Base-by-base conservation (phyloP, 53 echinoderm and acorn worm species). In the Patiria pectinifera region DNA sequence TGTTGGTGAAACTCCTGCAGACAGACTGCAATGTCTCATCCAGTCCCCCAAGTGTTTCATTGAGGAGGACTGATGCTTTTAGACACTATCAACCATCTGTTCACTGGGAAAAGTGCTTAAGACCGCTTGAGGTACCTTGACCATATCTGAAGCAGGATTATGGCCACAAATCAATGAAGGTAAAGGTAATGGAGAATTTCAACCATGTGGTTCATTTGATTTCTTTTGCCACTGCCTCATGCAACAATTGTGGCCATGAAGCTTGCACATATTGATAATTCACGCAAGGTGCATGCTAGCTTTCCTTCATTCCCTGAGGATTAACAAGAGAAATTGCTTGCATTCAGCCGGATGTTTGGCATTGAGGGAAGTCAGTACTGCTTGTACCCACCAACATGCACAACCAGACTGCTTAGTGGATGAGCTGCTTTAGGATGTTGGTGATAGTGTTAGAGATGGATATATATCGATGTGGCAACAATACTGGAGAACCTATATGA, bases 1-100 rank as follows among this genome's bases (percentile, higher is more conserved):
- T 8, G 89, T 83, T n/a, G 89, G 84, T 14, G 49, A 71, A 48
- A 91, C 84, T 4, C 48, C 83, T 70, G 76, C 45, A 21, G 85
- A 91, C 62, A 77, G 86, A 78, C 78, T 91, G 22, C 69, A 90
- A 62, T 85, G 83, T 69, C 61, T 93, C 2, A 22, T 75, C n/a
- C 89, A 89, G 16, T 89, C 58, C 84, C 93, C 12, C 89, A 93
- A 88, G 93, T 89, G 71, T 93, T 89, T 24, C 89, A 93, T 59
- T 59, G 85, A 46, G 45, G 91, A 85, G 82, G 84, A 45, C 69
- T 91, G 11, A 71, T 84, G 62, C 11, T 94, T 62, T 86, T 91
- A 91, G 93, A 93, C 63, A 69, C 82, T 4, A 93, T 87, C 10
- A 82, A 93, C 7, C 26, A 93, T 23, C 78, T 92, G 77, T 93